Conservation (phyloP, 2,888 invertebrate genomes). For the Eubasilissa splendida region DNA sequence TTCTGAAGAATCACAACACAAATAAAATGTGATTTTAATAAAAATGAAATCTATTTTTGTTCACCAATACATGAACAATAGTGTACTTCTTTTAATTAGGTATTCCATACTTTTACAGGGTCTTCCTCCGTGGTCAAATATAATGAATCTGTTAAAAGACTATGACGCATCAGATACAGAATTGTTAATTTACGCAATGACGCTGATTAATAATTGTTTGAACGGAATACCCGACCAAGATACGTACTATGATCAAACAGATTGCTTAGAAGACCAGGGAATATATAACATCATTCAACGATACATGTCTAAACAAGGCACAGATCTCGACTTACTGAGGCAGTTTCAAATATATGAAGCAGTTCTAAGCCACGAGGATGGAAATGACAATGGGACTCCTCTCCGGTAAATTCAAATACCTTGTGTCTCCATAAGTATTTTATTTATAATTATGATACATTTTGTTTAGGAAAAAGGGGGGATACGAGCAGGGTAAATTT, state of each 20-base stretch:
- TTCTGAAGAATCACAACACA: too few species aligned
- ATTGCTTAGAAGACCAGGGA: conserved; percentile 94
- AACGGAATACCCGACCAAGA: conserved; percentile 96
- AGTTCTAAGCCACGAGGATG: conserved; percentile 91
- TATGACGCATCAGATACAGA: conserved; percentile 98
- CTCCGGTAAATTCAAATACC: conserved; percentile 30
- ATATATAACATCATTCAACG: conserved; percentile 90
- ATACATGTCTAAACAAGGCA: conserved; percentile 93
- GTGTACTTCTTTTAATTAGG: too few species aligned
- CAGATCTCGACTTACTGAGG: conserved; percentile 92
- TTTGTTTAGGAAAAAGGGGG: background rate
- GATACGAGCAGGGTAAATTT: background rate
- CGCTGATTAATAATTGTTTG: conserved; percentile 94
- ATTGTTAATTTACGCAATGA: conserved; percentile 95
- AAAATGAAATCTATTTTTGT: too few species aligned
- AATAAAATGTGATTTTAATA: too few species aligned
- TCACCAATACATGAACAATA: too few species aligned
- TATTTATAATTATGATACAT: background rate
- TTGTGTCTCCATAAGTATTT: background rate
- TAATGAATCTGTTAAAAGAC: conserved; percentile 89
- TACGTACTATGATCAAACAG: conserved; percentile 97
- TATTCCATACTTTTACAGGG: conserved; percentile 62
- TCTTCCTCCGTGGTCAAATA: conserved; percentile 82
- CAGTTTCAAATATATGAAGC: conserved; percentile 97
- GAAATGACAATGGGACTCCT: conserved; percentile 68